Evolutionary conservation across 2,888 invertebrate genomes (phyloP).

Genomic region (Boloria euphrosyne): DNA sequence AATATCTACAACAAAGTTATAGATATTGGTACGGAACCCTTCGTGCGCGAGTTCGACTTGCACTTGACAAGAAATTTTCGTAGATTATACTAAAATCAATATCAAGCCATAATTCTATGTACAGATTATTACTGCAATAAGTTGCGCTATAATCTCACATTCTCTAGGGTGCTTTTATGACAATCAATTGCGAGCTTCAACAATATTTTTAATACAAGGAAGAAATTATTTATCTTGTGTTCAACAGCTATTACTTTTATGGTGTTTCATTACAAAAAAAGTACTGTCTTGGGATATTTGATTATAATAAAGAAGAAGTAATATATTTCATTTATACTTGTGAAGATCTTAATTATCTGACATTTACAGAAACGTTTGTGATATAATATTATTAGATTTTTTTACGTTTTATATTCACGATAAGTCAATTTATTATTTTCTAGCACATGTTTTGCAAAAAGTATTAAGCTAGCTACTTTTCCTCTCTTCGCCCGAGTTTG

Average conservation of each 20-base stretch:
- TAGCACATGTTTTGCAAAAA: neutral
- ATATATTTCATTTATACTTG: neutral
- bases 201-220: constrained; percentile 33
- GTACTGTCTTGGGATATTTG: constrained; percentile 34
- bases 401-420: too few relatives aligned
- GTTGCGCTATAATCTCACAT: constrained; percentile 19
- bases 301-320: constrained; percentile 29
- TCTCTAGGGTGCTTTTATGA: constrained; percentile 27
- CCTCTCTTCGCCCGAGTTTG: too few relatives aligned
- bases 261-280: constrained; percentile 34
- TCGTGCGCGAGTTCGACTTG: too few relatives aligned
- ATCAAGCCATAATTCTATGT: neutral
- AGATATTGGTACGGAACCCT: too few relatives aligned
- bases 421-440: too few relatives aligned
- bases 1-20: too few relatives aligned
- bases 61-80: too few relatives aligned
- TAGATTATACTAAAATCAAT: constrained; percentile 6
- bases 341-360: neutral
- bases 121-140: constrained; percentile 21
- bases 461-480: too few relatives aligned
- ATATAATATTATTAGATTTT: neutral
- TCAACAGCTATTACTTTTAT: constrained; percentile 34
- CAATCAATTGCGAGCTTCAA: constrained; percentile 38
- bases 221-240: constrained; percentile 34
- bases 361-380: neutral